A percentile compares a stretch with the other conserved stretches of the same genome.
Conservation (phyloP, 2,797 vertebrate genomes). For the Onychomys arenicola region DNA sequence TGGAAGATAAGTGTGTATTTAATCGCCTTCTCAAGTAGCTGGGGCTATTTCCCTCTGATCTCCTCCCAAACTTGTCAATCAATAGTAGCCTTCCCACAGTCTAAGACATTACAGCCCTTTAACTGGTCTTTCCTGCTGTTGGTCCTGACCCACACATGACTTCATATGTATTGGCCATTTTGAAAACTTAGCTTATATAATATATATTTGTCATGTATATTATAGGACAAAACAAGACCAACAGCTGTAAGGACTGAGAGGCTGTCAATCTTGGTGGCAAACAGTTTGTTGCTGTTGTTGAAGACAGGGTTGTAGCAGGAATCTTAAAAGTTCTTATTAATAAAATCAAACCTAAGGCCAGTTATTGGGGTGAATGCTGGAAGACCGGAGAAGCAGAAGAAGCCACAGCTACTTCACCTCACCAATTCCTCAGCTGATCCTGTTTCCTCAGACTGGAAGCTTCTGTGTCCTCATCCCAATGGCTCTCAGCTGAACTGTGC, state of each 20-base stretch:
- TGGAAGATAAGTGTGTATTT: constrained; percentile 34
- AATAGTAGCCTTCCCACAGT: background rate
- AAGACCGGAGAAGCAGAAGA: too few species aligned
- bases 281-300: background rate
- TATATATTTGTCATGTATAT: background rate
- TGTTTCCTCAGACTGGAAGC: too few species aligned
- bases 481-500: too few species aligned
- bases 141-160: background rate
- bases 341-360: too few species aligned
- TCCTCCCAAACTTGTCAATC: background rate
- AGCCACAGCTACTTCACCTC: too few species aligned
- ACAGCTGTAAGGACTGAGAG: constrained; percentile 25
- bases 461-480: too few species aligned
- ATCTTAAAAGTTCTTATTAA: too few species aligned
- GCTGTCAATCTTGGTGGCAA: constrained; percentile 9
- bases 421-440: too few species aligned
- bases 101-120: constrained; percentile 5
- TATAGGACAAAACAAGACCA: background rate
- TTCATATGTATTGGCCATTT: background rate
- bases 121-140: background rate
- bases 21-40: constrained; percentile 16
- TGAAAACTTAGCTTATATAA: background rate
- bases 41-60: constrained; percentile 51
- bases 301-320: too few species aligned
- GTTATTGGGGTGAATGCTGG: too few species aligned